phyloP scores from a whole-genome alignment of 1,140 invertebrate species.

The Sinella curviseta region DNA sequence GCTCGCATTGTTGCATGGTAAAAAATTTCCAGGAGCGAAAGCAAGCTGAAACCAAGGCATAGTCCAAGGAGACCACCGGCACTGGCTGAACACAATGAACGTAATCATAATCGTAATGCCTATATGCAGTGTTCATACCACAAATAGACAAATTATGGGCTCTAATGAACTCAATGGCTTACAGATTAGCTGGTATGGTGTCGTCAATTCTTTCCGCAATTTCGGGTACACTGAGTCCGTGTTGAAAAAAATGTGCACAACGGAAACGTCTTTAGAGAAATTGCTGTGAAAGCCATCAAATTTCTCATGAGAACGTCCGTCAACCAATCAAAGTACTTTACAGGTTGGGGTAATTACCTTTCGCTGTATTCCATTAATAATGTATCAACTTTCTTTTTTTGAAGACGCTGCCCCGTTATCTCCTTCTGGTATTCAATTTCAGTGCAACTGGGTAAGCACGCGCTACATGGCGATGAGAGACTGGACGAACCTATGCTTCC shows the following conservation, averaged over 20 bases:
- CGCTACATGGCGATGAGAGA: neutral
- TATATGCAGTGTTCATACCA: neutral
- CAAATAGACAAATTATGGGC: neutral
- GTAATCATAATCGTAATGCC: neutral
- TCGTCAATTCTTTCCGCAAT: neutral
- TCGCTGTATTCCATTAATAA: neutral
- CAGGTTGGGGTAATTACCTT: no score
- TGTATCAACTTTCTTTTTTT: neutral
- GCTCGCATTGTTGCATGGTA: neutral
- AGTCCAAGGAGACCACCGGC: neutral
- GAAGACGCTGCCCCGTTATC: neutral
- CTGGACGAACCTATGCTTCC: neutral
- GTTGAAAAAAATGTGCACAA: constrained; percentile 1
- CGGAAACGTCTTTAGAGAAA: neutral
- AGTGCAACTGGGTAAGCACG: neutral
- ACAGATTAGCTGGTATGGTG: neutral
- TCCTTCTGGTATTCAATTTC: neutral
- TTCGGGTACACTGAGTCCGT: neutral
- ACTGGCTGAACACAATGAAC: neutral
- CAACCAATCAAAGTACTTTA: neutral
- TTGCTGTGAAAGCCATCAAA: neutral
- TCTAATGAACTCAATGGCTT: no score
- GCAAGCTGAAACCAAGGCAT: neutral
- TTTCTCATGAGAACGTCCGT: neutral
- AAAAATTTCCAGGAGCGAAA: neutral